Conservation (phyloP, 2,888 invertebrate genomes). For the Morinoia aosen region DNA sequence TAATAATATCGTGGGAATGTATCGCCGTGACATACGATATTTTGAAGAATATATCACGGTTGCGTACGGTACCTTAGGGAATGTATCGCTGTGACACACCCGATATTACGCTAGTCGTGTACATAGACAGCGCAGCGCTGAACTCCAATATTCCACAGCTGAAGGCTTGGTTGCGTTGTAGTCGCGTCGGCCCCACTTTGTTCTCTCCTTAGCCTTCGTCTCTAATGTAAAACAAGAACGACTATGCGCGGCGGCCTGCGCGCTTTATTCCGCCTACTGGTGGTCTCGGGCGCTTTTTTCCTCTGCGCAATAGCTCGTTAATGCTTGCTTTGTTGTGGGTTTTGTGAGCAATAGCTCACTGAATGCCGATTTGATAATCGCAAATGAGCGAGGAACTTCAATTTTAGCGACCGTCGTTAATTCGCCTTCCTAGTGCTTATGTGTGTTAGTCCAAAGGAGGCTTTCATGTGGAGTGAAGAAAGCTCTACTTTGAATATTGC, state of each 20-base stretch:
- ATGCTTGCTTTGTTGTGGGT: no score
- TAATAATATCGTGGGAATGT: no score
- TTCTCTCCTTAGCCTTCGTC: neutral
- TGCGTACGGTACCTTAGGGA: neutral
- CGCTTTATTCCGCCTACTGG: neutral
- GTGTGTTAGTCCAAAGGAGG: no score
- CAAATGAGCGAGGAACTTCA: no score
- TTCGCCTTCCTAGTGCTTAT: no score
- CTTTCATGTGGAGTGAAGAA: no score
- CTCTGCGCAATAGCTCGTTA: no score
- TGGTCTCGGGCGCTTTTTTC: neutral
- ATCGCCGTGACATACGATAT: no score
- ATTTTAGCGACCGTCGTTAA: no score
- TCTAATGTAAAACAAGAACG: neutral
- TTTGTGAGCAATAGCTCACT: no score
- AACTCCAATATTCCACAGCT: neutral
- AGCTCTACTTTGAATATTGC: no score
- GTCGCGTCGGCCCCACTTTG: neutral
- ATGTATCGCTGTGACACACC: neutral
- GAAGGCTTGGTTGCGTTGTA: neutral
- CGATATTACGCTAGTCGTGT: neutral
- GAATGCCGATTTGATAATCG: no score
- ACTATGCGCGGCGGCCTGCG: neutral
- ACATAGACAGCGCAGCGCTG: neutral
- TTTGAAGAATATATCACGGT: neutral